Base-by-base conservation (phyloP, 1,140 invertebrate species). In the Gonioctena quinquepunctata region DNA sequence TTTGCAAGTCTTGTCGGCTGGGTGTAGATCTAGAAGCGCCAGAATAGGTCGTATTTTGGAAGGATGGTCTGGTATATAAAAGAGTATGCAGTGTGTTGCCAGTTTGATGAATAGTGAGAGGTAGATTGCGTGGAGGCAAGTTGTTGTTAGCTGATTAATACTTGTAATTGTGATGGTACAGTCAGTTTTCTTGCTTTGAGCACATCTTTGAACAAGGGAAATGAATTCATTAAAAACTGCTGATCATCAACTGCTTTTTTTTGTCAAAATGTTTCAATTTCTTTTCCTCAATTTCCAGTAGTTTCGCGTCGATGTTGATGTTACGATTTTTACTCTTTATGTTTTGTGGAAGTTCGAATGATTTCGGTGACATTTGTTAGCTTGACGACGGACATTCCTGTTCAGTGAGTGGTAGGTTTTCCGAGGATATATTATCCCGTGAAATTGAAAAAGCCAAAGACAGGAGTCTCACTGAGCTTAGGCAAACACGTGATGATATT, bases 151-250 rank as follows among this genome's bases (percentile, higher is more conserved):
- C n/a, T n/a, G n/a, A n/a, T n/a, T n/a, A n/a, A n/a, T n/a, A n/a
- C n/a, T n/a, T 56, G 54, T 56, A 56, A 56, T 56, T 56, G 16
- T 56, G 16, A 18, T 56, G n/a, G 54, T 56, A 56, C 54, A 21
- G 22, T 2, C 21, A 56, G 21, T 56, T 56, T 56, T 19, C 3
- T 18, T 2, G 16, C 11, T 56, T 56, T 56, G 21, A 21, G 54
- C 3, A 56, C 21, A 56, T 56, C 54, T 23, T 56, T 56, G 6
- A 56, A 56, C 2, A 56, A 56, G 13, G 16, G 54, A 11, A 56
- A 23, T 19, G 22, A 23, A 23, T 21, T 56, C 54, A 56, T 56
- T 23, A 56, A 23, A 56, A 56, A 56, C 54, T 56, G 54, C 16
- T 18, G 16, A 19, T 56, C 18, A 56, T 56, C 16, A 21, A 21